Evolutionary conservation across 2,113 vertebrate genomes (phyloP).

Genomic region (Grammomys dolichurus): DNA sequence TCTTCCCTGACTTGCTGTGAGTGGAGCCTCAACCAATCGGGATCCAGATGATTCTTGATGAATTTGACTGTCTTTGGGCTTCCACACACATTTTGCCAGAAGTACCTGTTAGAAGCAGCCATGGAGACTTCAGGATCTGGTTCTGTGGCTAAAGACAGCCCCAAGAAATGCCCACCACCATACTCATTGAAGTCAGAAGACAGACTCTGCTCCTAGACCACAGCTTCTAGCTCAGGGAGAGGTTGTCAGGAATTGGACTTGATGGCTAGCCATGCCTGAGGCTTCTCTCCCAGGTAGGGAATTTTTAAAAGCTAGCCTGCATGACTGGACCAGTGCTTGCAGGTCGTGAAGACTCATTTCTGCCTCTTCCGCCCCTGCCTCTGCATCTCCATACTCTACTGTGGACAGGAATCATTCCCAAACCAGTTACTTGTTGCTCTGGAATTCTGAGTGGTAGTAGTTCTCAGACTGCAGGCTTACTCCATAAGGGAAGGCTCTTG

Average conservation of each 20-base stretch:
- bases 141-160: not conserved
- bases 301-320: not conserved
- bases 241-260: not conserved
- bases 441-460: not conserved
- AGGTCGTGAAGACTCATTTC: not conserved
- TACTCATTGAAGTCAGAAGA: not conserved
- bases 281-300: not conserved
- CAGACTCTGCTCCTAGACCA: not conserved
- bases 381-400: not conserved
- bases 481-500: not conserved
- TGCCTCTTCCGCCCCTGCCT: not conserved
- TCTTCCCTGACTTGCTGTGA: not conserved
- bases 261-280: not conserved
- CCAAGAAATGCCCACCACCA: no score
- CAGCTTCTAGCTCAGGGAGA: not conserved
- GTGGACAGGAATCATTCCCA: not conserved
- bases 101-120: not conserved
- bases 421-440: not conserved
- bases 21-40: not conserved
- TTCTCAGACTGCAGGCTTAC: not conserved
- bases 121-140: not conserved
- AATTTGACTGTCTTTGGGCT: not conserved
- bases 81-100: not conserved
- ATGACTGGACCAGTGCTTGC: no score
- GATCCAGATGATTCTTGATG: not conserved